These are phyloP conservation scores for Sinhomidia bicolor DNA, from an alignment of 2,888 invertebrate genomes.

Conservation along the genomic window DNA sequence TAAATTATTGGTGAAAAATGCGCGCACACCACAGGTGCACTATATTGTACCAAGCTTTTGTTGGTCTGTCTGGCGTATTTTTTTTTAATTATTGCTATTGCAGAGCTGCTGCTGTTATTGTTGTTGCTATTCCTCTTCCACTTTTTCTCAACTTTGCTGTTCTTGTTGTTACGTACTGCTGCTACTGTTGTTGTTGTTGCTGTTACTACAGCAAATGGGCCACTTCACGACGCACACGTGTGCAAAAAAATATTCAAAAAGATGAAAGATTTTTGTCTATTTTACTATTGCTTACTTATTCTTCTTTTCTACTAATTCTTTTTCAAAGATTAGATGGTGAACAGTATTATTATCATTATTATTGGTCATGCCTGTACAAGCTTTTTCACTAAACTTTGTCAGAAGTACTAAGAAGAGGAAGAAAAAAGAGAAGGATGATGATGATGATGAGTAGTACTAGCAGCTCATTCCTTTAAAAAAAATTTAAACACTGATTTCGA, in stretches of 20 bases:
- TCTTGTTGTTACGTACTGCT: conserved; percentile 8
- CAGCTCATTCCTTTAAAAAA: no score
- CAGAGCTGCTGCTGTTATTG: neutral
- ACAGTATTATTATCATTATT: no score
- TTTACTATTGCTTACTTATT: neutral
- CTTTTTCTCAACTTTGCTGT: neutral
- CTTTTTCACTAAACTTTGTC: conserved; percentile 1
- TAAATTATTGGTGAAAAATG: conserved; percentile 29
- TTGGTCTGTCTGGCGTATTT: neutral
- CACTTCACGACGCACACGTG: conserved; percentile 24
- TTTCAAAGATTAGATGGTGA: neutral
- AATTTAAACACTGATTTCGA: no score
- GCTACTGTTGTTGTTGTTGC: neutral
- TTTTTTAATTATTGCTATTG: conserved; percentile 13
- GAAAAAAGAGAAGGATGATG: no score
- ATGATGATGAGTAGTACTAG: no score
- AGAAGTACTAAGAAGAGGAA: neutral
- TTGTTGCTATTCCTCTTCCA: neutral
- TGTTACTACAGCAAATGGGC: neutral
- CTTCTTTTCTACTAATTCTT: neutral
- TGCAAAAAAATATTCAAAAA: conserved; percentile 1
- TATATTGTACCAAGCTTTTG: neutral
- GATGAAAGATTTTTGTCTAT: conserved; percentile 37
- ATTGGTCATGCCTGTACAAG: conserved; percentile 5
- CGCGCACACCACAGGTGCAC: conserved; percentile 35